phyloP scores from a whole-genome alignment of 1,140 invertebrate genomes.

The Diuraphis noxia region DNA sequence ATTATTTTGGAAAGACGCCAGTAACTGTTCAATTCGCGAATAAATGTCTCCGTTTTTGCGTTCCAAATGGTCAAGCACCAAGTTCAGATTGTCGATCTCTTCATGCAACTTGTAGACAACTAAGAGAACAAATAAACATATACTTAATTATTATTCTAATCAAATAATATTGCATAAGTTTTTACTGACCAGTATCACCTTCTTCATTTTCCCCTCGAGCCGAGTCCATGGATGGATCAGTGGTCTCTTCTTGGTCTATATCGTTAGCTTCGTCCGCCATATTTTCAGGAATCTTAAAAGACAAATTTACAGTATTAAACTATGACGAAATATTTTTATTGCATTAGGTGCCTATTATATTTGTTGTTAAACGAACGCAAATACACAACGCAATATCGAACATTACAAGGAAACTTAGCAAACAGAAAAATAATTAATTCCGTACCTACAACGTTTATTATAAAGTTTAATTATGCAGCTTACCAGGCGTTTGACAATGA shows the following conservation, averaged over 20 bases:
- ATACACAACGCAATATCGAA: no score
- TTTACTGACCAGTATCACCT: background rate
- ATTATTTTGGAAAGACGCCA: background rate
- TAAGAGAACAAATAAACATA: background rate
- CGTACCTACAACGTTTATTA: no score
- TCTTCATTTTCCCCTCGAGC: background rate
- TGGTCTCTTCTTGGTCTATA: background rate
- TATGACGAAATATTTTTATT: background rate
- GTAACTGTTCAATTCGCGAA: constrained; percentile 10
- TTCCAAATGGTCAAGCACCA: constrained; percentile 38
- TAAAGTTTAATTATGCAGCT: no score
- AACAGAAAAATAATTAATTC: no score
- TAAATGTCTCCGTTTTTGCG: constrained; percentile 44
- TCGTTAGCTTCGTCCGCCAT: background rate
- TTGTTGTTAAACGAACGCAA: no score
- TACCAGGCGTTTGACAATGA: no score
- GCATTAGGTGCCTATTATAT: no score
- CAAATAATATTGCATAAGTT: background rate
- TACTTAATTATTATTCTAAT: background rate
- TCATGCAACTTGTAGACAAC: constrained; percentile 20
- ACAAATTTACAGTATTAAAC: background rate
- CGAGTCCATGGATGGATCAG: constrained; percentile 16
- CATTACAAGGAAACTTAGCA: no score
- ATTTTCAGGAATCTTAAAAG: background rate
- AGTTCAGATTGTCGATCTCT: constrained; percentile 41